Evolutionary conservation across 2,888 invertebrate species (phyloP).

Genomic region (Rugalucina vietnamica): DNA sequence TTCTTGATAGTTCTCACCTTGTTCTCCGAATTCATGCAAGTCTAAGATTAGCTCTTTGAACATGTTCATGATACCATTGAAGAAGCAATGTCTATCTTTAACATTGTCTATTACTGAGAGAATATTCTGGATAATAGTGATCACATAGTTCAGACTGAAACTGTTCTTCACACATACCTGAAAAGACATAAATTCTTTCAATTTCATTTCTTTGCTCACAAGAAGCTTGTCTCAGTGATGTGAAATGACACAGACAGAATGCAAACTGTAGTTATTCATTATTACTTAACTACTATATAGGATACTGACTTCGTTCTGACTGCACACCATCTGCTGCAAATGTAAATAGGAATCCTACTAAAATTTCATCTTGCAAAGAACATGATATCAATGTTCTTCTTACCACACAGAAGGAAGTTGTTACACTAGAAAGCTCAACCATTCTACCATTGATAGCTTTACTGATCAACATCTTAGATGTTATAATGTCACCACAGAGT

Average conservation of each 20-base stretch:
- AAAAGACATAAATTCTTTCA: constrained; percentile 15
- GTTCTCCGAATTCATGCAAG: constrained; percentile 79
- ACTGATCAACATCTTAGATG: constrained; percentile 80
- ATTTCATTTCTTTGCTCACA: no score
- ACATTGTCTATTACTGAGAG: constrained; percentile 76
- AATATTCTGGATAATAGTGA: constrained; percentile 76
- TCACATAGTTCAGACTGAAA: constrained; percentile 76
- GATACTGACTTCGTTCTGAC: no score
- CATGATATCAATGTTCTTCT: no score
- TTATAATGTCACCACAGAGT: constrained; percentile 80
- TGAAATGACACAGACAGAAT: no score
- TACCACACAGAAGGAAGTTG: constrained; percentile 82
- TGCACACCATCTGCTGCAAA: no score
- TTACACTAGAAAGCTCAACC: constrained; percentile 79
- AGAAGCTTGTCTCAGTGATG: no score
- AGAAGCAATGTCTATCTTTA: constrained; percentile 75
- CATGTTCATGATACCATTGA: constrained; percentile 80
- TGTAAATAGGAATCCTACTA: no score
- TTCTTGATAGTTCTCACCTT: constrained; percentile 72
- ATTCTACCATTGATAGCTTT: constrained; percentile 83
- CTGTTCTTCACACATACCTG: constrained; percentile 82
- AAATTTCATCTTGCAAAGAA: no score
- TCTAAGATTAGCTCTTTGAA: constrained; percentile 81
- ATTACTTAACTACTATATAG: no score
- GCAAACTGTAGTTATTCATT: no score